phyloP scores from a whole-genome alignment of 2,797 vertebrate species.

The Xiphorhynchus erythropygius region DNA sequence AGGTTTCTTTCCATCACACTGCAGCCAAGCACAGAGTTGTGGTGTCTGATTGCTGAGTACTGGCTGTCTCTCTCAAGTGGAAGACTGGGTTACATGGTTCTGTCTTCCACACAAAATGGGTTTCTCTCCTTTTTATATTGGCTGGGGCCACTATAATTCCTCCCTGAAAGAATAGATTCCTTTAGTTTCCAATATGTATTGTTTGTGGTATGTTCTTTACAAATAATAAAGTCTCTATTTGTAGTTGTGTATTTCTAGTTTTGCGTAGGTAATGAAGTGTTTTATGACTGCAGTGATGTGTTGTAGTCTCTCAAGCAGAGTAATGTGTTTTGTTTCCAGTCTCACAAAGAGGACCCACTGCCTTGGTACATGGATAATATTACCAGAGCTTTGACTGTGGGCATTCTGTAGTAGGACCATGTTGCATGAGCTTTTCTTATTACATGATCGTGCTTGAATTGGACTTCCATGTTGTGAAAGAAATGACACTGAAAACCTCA shows the following conservation, averaged over 20 bases:
- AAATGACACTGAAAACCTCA: neutral
- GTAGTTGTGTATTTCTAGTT: neutral
- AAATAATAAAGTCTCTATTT: neutral
- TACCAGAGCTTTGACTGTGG: neutral
- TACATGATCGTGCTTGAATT: rapidly evolving
- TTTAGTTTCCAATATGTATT: neutral
- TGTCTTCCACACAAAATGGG: neutral
- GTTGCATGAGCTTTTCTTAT: rapidly evolving
- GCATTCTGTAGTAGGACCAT: rapidly evolving
- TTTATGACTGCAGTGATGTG: neutral
- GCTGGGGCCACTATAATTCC: neutral
- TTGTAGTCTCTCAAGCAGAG: neutral
- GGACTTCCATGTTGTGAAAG: neutral
- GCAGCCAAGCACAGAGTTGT: neutral
- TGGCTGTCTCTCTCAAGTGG: neutral
- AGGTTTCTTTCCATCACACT: neutral
- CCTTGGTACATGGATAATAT: neutral
- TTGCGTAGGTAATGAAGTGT: neutral
- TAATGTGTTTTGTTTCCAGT: neutral
- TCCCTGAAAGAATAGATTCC: neutral
- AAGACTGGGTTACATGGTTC: neutral
- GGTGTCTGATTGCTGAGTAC: neutral
- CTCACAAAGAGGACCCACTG: neutral
- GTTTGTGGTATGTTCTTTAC: neutral
- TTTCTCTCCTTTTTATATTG: neutral